These are phyloP conservation scores for Tupaia tana DNA, from an alignment of 2,113 vertebrate species.

Conservation along the genomic window DNA sequence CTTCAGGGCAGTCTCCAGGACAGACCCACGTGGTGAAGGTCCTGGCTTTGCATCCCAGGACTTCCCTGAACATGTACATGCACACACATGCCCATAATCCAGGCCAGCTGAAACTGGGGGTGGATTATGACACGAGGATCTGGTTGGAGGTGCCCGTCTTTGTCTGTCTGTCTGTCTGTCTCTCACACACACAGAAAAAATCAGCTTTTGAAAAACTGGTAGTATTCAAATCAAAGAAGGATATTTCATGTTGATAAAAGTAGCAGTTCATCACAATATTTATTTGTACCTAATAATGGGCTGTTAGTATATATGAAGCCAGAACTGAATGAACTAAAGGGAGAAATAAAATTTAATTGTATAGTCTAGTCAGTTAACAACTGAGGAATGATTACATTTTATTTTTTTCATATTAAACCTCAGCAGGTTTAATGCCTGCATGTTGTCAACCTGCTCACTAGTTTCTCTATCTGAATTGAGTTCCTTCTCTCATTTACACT, in stretches of 20 bases:
- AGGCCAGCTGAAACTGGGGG: no score
- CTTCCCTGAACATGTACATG: no score
- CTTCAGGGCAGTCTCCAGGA: background rate
- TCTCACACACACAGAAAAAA: no score
- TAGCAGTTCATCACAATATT: background rate
- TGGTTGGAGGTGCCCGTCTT: no score
- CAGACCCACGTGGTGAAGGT: no score
- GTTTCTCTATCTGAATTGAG: background rate
- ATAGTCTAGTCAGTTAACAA: background rate
- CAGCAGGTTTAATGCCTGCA: background rate
- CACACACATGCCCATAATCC: no score
- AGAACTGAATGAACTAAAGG: background rate
- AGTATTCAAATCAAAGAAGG: background rate
- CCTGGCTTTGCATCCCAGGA: no score
- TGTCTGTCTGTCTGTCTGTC: no score
- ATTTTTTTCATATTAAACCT: conserved; percentile 20
- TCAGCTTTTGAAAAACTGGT: no score
- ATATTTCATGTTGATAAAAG: conserved; percentile 24
- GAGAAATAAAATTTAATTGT: conserved; percentile 41
- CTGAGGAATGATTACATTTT: background rate
- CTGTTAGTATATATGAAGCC: background rate
- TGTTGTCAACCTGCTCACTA: background rate
- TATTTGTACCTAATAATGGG: background rate
- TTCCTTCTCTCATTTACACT: background rate
- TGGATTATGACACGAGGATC: no score